Percentiles rank a stretch among this genome's conserved stretches.
Conservation (phyloP, 2,113 vertebrate species). For the Sminthopsis crassicaudata region DNA sequence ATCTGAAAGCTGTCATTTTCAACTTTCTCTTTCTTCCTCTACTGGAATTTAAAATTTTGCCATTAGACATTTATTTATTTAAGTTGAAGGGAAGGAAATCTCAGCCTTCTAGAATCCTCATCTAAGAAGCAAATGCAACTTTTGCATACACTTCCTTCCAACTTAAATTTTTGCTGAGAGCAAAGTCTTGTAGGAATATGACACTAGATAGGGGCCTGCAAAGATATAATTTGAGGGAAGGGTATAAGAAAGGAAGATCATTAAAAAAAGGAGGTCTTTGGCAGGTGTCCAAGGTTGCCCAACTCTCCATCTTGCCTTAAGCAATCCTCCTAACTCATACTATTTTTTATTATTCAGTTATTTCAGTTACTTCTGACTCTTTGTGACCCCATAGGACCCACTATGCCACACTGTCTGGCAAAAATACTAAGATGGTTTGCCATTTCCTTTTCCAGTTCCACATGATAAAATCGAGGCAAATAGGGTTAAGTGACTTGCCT, state of each 20-base stretch:
- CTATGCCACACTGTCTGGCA: too few relatives aligned
- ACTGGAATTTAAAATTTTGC: constrained; percentile 3
- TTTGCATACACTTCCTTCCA: background rate
- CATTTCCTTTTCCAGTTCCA: too few relatives aligned
- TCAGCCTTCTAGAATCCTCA: background rate
- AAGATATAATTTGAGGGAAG: background rate
- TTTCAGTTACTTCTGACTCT: too few relatives aligned
- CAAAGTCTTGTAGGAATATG: background rate
- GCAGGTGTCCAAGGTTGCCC: background rate
- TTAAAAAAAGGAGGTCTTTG: background rate
- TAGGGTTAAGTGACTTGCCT: too few relatives aligned
- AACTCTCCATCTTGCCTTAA: background rate
- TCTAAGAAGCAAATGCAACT: background rate
- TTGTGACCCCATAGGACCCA: too few relatives aligned
- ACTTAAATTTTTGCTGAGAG: background rate
- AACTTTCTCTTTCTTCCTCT: background rate
- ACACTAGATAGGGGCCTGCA: background rate
- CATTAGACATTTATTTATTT: background rate
- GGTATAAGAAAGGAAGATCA: background rate
- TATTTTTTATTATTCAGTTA: background rate
- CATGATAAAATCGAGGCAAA: too few relatives aligned
- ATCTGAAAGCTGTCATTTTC: constrained; percentile 19
- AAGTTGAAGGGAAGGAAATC: background rate
- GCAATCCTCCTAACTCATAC: background rate
- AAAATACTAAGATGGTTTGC: too few relatives aligned